Evolutionary conservation across 2,797 vertebrate genomes (phyloP).

Genomic region (Ficedula albicollis): DNA sequence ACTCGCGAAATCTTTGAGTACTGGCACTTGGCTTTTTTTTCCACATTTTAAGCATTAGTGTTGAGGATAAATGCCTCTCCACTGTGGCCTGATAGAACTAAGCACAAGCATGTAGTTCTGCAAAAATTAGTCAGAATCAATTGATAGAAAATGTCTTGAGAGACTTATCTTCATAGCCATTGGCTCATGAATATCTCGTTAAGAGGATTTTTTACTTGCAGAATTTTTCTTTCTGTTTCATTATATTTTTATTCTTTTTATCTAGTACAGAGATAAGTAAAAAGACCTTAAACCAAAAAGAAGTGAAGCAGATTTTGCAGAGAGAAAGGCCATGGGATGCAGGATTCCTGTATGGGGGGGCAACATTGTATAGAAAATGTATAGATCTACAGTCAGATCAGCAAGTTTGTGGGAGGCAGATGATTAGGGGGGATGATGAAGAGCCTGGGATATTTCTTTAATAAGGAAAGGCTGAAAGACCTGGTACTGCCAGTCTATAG

Average conservation of each 20-base stretch:
- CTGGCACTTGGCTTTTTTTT: neutral
- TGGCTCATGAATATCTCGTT: fast-evolving
- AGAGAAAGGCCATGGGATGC: neutral
- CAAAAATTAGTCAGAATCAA: neutral
- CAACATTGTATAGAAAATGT: neutral
- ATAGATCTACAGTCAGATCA: neutral
- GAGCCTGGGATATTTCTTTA: neutral
- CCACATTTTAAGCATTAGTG: neutral
- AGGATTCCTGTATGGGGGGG: neutral
- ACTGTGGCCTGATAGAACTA: neutral
- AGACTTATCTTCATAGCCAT: neutral
- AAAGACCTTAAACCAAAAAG: neutral
- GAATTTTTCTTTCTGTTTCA: neutral
- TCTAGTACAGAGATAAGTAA: neutral
- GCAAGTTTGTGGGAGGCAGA: neutral
- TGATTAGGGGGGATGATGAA: neutral
- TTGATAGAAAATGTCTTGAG: neutral
- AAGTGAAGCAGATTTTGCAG: neutral
- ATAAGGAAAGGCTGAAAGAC: neutral
- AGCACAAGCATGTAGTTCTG: neutral
- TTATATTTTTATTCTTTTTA: neutral
- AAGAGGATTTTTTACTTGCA: neutral
- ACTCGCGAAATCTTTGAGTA: neutral
- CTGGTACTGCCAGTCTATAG: neutral
- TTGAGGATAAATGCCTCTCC: neutral